Conservation (phyloP, 2,113 vertebrate species). For the Anhinga rufa region DNA sequence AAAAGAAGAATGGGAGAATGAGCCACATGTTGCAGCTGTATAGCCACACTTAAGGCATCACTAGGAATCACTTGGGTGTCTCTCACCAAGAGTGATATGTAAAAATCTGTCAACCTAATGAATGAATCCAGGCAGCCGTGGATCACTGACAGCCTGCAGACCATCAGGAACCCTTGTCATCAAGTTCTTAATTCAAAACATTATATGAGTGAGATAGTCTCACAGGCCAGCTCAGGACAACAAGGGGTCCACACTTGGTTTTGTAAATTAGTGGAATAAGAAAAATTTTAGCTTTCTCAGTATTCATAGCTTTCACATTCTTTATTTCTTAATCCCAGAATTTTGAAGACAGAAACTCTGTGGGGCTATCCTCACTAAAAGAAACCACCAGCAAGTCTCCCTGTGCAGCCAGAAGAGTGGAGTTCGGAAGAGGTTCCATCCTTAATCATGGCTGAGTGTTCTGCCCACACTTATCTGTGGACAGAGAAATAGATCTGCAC, state of each 20-base stretch:
- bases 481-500: background rate
- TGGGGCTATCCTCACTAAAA: background rate
- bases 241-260: background rate
- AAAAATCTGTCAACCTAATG: background rate
- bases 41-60: background rate
- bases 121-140: background rate
- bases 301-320: background rate
- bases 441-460: background rate
- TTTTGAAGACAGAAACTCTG: conserved; percentile 1
- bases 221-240: background rate
- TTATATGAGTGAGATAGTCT: background rate
- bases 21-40: background rate
- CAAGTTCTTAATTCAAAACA: background rate
- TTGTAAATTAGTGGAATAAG: background rate
- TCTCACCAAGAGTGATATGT: background rate
- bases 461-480: background rate
- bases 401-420: background rate
- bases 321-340: background rate
- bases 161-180: background rate
- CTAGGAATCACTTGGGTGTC: background rate
- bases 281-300: background rate
- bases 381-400: conserved; percentile 6
- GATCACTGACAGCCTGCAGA: background rate
- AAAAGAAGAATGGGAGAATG: background rate
- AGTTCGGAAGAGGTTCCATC: background rate